Evolutionary conservation across 2,797 vertebrate species (phyloP), one percentile per base, ranked within the genome.

Genomic region (Hippopotamyrus pictus): DNA sequence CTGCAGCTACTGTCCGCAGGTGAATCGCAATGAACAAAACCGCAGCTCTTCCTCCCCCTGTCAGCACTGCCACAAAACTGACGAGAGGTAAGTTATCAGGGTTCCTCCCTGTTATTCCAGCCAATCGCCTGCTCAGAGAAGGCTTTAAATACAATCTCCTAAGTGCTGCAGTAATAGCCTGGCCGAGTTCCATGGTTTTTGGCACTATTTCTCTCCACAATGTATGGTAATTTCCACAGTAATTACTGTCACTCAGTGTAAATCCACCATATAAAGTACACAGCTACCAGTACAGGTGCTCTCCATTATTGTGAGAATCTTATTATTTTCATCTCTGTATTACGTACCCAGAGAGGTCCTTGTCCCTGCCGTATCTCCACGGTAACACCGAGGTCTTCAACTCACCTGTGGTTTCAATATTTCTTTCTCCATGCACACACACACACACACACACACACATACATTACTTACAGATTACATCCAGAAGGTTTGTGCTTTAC

Each of bases 171-270:
- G 19, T 84, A 51, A 84, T 51, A 48, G n/a, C 6, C 46, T 84
- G 82, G 46, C 44, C n/a, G 46, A 51, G 6, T 46, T 48, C 76
- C 44, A 51, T 51, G n/a, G n/a, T 51, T 84, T 84, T 46, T 84
- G 46, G 82, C 22, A 51, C 48, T 12, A 12, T 84, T n/a, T 51
- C 7, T 51, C 19, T 29, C 44, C 48, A 84, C 82, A 84, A 48
- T 84, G 48, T 84, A 84, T 84, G 82, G 82, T 84, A 84, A 84
- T 84, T 84, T 51, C 48, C 22, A 50, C n/a, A 48, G n/a, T 84
- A 84, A 84, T 84, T 84, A 84, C 46, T 84, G 82, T 84, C 48
- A 51, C 82, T 84, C 46, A 48, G 46, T 84, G 19, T 48, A 84
- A 84, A 48, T 84, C 22, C 82, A 51, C 46, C n/a, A 46, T 50